Base-by-base conservation (phyloP, 2,113 vertebrate species). In the Polypterus senegalus region DNA sequence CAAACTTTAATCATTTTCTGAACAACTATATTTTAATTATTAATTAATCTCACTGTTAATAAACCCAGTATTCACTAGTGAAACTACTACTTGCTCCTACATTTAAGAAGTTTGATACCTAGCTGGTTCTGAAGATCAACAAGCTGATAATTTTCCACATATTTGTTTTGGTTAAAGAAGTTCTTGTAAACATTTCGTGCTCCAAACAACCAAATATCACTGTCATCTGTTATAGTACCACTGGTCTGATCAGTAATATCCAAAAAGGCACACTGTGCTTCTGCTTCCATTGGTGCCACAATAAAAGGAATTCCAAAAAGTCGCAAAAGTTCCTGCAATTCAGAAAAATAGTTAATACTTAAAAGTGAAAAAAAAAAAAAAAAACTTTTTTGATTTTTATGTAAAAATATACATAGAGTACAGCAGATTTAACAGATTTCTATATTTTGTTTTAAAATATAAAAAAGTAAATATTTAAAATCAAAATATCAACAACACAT, bases 141-240 rank as follows among this genome's bases (percentile, higher is more conserved):
- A 65, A 67, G 91, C 63, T 97, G 92, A 60, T 90, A 99, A 71
- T 94, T 91, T 51, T 95, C 89, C 0, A 97, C 85, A 0, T 92
- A 89, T 81, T 96, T 96, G 71, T 82, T 81, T 65, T 94, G 92
- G 78, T 71, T 96, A 74, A 99, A 99, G 74, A 99, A 98, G 73
- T 99, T 97, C 80, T 88, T 98, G 76, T 91, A 99, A 67, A 99
- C 95, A 0, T 98, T 93, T 3, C 94, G 83, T 6, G 83, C 96
- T 0, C 96, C 96, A 47, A 99, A 99, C 6, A 99, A 81, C 96
- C 96, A 99, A 63, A 98, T 88, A n/a, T 99, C 96, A 0, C 94
- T 97, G 61, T 99, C 95, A 10, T 99, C 96, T 0, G 96, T 98
- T 77, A 99, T 97, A 61, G 96, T 99, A 54, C 96, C 96, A 0